Evolutionary conservation across 2,113 vertebrate species (phyloP), one percentile per base, ranked within the genome.

Genomic region (Dendrocopos noguchii): DNA sequence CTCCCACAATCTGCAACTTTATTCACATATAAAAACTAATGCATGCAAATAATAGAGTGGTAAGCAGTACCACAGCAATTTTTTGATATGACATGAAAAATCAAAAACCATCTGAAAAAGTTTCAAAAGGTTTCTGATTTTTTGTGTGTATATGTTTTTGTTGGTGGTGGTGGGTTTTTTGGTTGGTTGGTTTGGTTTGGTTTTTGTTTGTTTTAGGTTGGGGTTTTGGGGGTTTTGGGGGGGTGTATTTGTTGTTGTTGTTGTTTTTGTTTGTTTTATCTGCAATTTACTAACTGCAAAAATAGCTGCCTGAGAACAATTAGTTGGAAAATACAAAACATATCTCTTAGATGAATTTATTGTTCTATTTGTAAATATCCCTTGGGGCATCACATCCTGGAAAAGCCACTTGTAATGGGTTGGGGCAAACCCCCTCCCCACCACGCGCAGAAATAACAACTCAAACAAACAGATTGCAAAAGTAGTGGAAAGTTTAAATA

Each of bases 311-410:
- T 90, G 79, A 93, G 94, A 96, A 96, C 78, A 97, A 96, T 94
- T 88, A 94, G 29, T 28, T 88, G 92, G 90, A 93, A 96, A 97
- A 89, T 65, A 68, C 34, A 89, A 93, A 96, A 78, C 12, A 2
- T 95, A 96, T 95, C 73, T 96, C 82, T 88, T 60, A 76, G 94
- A 89, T 92, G 82, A 96, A 94, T 96, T 94, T 70, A 91, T 91
- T 97, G 94, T 95, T 96, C 94, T 95, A 61, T 87, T 96, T 95
- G 95, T 97, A 98, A 98, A 96, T 73, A 94, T 91, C 87, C 39
- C 6, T 24, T 59, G 50, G 83, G 53, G 50, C 96, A 90, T 88
- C 92, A 92, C 91, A 96, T 93, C 95, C 96, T 96, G 95, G 93
- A 97, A 97, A 94, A 97, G 77, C 29, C 44, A n/a, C n/a, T n/a